Evolutionary conservation across 2,888 invertebrate species (phyloP), one percentile per base, ranked within the genome.

Genomic region (Melanophora roralis): DNA sequence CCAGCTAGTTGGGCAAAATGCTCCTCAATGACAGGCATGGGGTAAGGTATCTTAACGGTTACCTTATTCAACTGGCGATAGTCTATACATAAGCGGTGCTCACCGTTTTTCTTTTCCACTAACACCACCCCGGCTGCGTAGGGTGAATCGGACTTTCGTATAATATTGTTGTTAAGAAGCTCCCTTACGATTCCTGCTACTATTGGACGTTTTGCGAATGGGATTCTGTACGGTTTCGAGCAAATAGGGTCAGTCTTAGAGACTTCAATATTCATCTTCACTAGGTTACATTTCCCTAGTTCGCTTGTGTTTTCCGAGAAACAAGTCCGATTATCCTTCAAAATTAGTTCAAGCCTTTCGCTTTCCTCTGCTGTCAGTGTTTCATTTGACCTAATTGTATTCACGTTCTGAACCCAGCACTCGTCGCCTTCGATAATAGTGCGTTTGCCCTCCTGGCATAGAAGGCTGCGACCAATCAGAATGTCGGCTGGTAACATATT

Each of bases 91-190:
- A 82, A 36, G 1, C 77, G 77, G 49, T 81, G 78, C 53, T 82
- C 78, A 1, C 73, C 78, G 8, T 85, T 81, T 38, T 82, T 78
- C 51, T 84, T 83, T 38, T 82, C 77, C 6, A 82, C 74, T 6
- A 83, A 43, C 1, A 84, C 75, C 1, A 83, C 60, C 4, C 40
- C 51, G 81, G 73, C 0, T n/a, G 82, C 80, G n/a, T 82, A 84
- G 11, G 74, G 47, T 1, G 81, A 84, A 5, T 75, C 51, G 1
- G 78, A 82, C 11, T 65, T 19, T 2, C 78, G 72, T 4, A 84
- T 82, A 4, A 84, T 82, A 7, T 73, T 16, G 38, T 51, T 62
- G 16, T 73, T 36, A 3, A 82, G 19, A 9, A 82, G 49, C 1
- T 83, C 74, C 0, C 32, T 19, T 4, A 81, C 40, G 9, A 81